Conservation (phyloP, 2,797 vertebrate species). For the Hylomyscus alleni region DNA sequence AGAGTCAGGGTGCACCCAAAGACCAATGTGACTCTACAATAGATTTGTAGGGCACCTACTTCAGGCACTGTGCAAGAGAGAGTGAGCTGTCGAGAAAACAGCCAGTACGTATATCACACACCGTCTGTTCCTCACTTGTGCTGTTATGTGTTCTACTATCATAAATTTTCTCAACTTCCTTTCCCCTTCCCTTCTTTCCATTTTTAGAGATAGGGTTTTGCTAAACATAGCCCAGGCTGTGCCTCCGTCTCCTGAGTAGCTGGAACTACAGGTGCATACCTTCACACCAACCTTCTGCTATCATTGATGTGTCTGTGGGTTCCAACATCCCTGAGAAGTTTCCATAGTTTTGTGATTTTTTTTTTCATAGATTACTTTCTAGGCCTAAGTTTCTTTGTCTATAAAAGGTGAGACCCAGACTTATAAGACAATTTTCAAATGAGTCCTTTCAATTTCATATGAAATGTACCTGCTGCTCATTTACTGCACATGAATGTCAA, state of each 20-base stretch:
- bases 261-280: not conserved
- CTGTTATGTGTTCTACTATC: not conserved
- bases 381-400: slow-evolving; percentile 32
- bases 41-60: fast-evolving
- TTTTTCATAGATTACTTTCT: not conserved
- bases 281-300: not conserved
- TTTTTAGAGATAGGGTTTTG: not conserved
- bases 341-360: not conserved
- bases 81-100: not conserved
- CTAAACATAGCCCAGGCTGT: not conserved
- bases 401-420: not conserved
- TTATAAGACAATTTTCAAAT: slow-evolving; percentile 29
- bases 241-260: not conserved
- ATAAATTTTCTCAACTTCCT: not conserved
- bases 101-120: not conserved
- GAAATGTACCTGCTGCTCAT: not conserved
- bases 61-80: not conserved
- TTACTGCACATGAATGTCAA: not conserved
- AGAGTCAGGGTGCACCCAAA: not conserved
- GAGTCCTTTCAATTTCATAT: not conserved
- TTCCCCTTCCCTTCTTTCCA: not conserved
- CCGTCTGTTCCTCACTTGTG: not conserved
- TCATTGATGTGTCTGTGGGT: not conserved
- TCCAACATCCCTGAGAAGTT: not conserved
- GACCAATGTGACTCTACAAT: too few species aligned